A percentile compares a stretch with the other conserved stretches of the same genome.
Conservation (phyloP, 2,113 vertebrate genomes). For the Ardeotis arabs region DNA sequence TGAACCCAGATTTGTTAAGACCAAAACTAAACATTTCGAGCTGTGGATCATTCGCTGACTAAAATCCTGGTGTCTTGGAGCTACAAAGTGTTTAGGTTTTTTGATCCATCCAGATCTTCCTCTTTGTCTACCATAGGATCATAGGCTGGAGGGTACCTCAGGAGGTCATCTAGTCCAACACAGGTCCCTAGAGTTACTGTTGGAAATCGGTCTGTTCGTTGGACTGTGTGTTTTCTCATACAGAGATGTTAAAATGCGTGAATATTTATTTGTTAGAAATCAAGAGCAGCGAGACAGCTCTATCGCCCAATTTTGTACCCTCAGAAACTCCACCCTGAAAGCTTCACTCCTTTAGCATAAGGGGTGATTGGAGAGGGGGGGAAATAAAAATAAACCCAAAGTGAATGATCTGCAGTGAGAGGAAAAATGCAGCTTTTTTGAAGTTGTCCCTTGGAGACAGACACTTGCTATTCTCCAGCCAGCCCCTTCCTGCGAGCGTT, state of each 20-base stretch:
- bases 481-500: background rate
- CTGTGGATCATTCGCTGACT: background rate
- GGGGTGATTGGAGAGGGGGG: background rate
- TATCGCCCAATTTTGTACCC: accelerated
- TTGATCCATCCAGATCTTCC: accelerated
- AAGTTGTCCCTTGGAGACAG: background rate
- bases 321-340: background rate
- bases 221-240: accelerated
- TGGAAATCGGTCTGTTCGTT: accelerated
- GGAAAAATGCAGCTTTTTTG: background rate
- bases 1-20: background rate
- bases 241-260: accelerated
- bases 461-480: background rate
- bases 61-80: background rate
- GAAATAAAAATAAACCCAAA: background rate
- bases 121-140: background rate
- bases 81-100: background rate
- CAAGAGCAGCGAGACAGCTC: accelerated
- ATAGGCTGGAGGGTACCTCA: background rate
- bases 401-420: background rate
- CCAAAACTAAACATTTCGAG: background rate
- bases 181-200: background rate
- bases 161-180: background rate
- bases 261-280: accelerated
- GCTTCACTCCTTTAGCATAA: background rate